A percentile compares a stretch with the other conserved stretches of the same genome.
Conservation (phyloP, 2,888 invertebrate species). For the Callimorpha dominula region DNA sequence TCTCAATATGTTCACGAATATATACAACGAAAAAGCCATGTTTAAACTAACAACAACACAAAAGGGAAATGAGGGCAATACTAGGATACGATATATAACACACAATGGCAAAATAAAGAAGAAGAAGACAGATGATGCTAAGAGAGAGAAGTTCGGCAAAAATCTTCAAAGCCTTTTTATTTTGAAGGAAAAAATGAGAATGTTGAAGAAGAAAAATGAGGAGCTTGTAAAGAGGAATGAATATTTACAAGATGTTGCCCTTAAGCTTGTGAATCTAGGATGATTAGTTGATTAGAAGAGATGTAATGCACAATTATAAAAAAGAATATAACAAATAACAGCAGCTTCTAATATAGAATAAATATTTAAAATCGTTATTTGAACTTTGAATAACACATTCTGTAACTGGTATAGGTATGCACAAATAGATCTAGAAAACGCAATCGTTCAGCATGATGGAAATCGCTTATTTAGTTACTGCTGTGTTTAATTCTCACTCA, state of each 20-base stretch:
- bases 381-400: neutral
- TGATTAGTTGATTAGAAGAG: neutral
- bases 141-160: conserved; percentile 38
- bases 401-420: neutral
- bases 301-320: neutral
- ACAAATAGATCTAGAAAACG: neutral
- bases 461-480: no score
- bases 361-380: neutral
- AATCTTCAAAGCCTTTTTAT: conserved; percentile 41
- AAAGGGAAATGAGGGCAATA: conserved; percentile 58
- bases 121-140: conserved; percentile 40
- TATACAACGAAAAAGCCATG: conserved; percentile 63
- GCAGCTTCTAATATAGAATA: neutral
- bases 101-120: conserved; percentile 48
- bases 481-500: neutral
- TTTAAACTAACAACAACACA: conserved; percentile 64
- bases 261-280: conserved; percentile 21
- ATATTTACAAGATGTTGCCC: conserved; percentile 41
- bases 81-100: conserved; percentile 60
- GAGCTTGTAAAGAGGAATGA: conserved; percentile 38
- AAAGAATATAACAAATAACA: neutral
- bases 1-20: conserved; percentile 57
- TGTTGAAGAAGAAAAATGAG: conserved; percentile 36
- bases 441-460: neutral
- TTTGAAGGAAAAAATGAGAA: conserved; percentile 44